Base-by-base conservation (phyloP, 2,888 invertebrate species). In the Epinotia brunnichana region DNA sequence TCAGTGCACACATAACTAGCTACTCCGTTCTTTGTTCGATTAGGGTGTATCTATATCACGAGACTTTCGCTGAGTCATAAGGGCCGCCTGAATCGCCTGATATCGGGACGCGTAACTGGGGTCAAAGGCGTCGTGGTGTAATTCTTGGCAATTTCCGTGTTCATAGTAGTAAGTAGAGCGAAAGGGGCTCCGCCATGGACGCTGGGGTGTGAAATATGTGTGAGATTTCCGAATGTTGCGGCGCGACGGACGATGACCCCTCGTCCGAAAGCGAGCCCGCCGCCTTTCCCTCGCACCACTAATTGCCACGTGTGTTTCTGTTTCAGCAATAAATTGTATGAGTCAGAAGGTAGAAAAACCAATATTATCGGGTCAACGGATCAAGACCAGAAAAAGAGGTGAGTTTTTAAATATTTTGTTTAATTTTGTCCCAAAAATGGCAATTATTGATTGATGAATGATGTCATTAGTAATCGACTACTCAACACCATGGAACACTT, bases 341-440 rank as follows among this genome's bases (percentile, higher is more conserved):
- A 99, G 98, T 99, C 98, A 98, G 96, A 99, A 99, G 97, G 97
- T 96, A 96, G 98, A 99, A 98, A 98, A 98, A 97, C 99, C 99
- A 96, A 97, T 98, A 96, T 95, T 99, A 96, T 98, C 98, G 96
- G 99, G 99, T 97, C 98, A 98, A 96, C 98, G 99, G 96, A 98
- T 99, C 96, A 99, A 99, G 98, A 98, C 99, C 97, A 97, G 99
- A 97, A 99, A 99, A 97, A 98, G 99, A 98, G 98, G 98, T 98
- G 94, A 94, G 94, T 80, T 66, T 35, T 64, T 29, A 56, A 13
- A 76, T 21, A 74, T 61, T 74, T 75, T 77, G 2, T 2, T 77
- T 75, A 71, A 79, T 79, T 74, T 41, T 57, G 35, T 69, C 48
- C 67, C 69, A 57, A 73, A 75, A 66, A 69, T 75, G 75, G 60